Evolutionary conservation across 2,113 vertebrate species (phyloP).

Genomic region (Suncus etruscus): DNA sequence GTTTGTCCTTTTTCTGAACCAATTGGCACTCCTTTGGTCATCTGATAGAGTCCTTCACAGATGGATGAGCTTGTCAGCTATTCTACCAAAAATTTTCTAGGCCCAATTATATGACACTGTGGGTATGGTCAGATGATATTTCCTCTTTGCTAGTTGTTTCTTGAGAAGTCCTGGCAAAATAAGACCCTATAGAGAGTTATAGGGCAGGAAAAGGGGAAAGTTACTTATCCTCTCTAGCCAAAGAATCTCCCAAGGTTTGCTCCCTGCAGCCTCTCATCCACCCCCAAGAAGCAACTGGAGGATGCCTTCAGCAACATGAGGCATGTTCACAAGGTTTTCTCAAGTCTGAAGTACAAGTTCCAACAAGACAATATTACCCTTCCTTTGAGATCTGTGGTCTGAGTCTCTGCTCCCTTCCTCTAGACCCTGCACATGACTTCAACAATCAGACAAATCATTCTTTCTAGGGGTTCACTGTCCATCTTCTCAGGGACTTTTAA

Average conservation of each 20-base stretch:
- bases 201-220: neutral
- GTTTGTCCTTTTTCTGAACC: conserved; percentile 58
- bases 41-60: neutral
- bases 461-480: neutral
- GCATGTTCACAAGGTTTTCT: neutral
- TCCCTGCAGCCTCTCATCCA: rapidly evolving
- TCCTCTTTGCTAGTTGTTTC: neutral
- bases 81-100: neutral
- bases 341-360: neutral
- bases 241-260: too few species aligned
- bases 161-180: neutral
- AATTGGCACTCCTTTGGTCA: neutral
- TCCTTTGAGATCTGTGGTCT: too few species aligned
- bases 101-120: neutral
- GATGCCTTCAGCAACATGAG: neutral
- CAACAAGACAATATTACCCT: neutral
- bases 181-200: neutral
- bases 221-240: neutral
- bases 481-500: neutral
- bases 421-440: neutral
- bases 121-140: neutral
- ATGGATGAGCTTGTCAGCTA: neutral
- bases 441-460: neutral
- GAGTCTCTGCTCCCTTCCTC: neutral
- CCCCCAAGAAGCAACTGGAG: neutral